A percentile compares a stretch with the other conserved stretches of the same genome.
Conservation (phyloP, 1,140 invertebrate genomes). For the Anastrepha obliqua region DNA sequence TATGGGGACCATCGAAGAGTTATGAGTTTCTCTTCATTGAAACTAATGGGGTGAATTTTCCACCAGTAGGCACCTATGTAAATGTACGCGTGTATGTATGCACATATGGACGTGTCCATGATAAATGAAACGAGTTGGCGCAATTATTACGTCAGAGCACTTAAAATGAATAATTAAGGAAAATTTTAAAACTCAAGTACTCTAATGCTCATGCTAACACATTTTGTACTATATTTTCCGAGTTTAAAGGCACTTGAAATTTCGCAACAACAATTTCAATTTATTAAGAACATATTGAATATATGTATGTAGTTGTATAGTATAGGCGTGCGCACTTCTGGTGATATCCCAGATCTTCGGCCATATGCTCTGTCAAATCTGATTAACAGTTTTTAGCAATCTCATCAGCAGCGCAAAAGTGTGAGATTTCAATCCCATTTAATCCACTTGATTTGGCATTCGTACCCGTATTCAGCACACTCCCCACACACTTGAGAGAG, state of each 20-base stretch:
- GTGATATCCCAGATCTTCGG: background rate
- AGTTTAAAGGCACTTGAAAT: constrained; percentile 6
- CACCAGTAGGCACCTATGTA: background rate
- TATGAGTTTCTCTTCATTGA: background rate
- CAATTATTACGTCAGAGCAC: constrained; percentile 39
- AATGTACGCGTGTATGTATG: background rate
- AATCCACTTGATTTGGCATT: background rate
- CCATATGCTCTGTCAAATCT: constrained; percentile 50
- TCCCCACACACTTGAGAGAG: background rate
- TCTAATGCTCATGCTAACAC: constrained; percentile 1
- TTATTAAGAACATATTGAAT: background rate
- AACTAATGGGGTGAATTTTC: background rate
- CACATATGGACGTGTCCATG: background rate
- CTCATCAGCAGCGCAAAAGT: constrained; percentile 37
- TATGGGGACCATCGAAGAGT: background rate
- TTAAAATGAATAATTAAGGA: background rate
- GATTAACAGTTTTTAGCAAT: constrained; percentile 44
- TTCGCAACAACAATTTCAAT: background rate
- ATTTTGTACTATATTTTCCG: background rate
- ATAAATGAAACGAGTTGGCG: background rate
- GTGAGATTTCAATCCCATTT: constrained; percentile 44
- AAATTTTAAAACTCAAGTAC: background rate
- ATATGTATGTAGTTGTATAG: background rate
- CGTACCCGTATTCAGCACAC: background rate
- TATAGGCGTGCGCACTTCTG: background rate